These are phyloP conservation scores for Rhodophaea formosa DNA, from an alignment of 2,888 invertebrate genomes.

Conservation along the genomic window DNA sequence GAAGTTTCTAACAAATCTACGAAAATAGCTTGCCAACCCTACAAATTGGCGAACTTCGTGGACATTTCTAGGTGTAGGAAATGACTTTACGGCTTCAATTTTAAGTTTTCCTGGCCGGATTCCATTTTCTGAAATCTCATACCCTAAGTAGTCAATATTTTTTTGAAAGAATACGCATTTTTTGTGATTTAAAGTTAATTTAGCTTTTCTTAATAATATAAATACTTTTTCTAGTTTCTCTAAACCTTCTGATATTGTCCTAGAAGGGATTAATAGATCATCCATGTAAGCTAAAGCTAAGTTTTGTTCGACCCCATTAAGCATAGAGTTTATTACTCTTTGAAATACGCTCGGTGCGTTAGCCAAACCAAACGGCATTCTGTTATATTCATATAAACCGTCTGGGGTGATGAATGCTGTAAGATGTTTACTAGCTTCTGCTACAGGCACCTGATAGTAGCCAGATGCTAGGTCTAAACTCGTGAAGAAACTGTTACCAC, in stretches of 20 bases:
- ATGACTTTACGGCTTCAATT: slow-evolving; percentile 18
- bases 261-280: slow-evolving; percentile 15
- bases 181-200: slow-evolving; percentile 19
- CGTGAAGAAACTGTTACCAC: slow-evolving; percentile 22
- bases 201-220: slow-evolving; percentile 2
- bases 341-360: slow-evolving; percentile 26
- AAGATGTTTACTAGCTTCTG: slow-evolving; percentile 22
- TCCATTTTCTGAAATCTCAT: slow-evolving; percentile 19
- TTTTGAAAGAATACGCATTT: slow-evolving; percentile 25
- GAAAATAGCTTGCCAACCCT: slow-evolving; percentile 18
- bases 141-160: slow-evolving; percentile 21
- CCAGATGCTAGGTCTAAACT: too few relatives aligned
- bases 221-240: slow-evolving; percentile 12
- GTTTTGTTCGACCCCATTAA: slow-evolving; percentile 2
- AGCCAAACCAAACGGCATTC: slow-evolving; percentile 26
- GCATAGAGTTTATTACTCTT: slow-evolving; percentile 18
- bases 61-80: slow-evolving; percentile 22
- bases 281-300: slow-evolving; percentile 1
- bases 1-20: too few relatives aligned
- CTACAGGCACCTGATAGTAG: slow-evolving; percentile 20
- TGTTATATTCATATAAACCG: slow-evolving; percentile 26
- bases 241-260: slow-evolving; percentile 8
- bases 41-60: slow-evolving; percentile 22
- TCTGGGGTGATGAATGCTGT: slow-evolving; percentile 25
- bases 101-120: slow-evolving; percentile 19